Conservation (phyloP, 2,113 vertebrate species). For the Petrocephalus microphthalmus region DNA sequence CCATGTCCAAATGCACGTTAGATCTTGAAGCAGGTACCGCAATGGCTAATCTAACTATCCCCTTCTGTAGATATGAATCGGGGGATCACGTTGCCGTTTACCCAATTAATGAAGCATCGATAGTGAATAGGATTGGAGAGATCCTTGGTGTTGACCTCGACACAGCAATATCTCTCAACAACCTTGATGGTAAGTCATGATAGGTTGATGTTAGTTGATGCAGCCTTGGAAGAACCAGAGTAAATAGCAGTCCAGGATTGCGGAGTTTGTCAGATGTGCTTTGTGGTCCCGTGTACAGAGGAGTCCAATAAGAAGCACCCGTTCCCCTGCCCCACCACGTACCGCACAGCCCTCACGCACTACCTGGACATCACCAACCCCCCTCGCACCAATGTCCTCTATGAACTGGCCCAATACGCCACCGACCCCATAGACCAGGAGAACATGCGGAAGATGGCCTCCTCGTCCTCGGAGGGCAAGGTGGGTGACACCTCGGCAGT, state of each 20-base stretch:
- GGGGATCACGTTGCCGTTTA: constrained; percentile 78
- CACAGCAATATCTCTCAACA: constrained; percentile 71
- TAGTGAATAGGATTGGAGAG: constrained; percentile 72
- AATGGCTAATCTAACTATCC: background rate
- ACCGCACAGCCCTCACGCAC: constrained; percentile 74
- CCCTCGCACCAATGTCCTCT: constrained; percentile 75
- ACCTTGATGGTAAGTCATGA: constrained; percentile 68
- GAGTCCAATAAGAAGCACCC: constrained; percentile 83
- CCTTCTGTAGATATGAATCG: constrained; percentile 64
- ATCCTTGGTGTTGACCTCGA: constrained; percentile 68
- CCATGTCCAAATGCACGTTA: background rate
- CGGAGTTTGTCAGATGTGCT: background rate
- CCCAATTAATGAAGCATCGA: constrained; percentile 65
- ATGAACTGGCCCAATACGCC: constrained; percentile 74
- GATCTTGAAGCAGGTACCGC: background rate
- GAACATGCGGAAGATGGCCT: constrained; percentile 73
- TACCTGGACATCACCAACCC: constrained; percentile 82
- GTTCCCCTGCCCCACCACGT: constrained; percentile 76
- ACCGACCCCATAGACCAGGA: constrained; percentile 63
- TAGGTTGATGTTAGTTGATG: background rate
- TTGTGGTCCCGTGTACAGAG: constrained; percentile 52
- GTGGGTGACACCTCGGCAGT: constrained; percentile 38
- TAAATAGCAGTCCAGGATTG: background rate
- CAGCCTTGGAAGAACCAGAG: background rate
- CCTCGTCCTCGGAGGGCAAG: constrained; percentile 70